Conservation (phyloP, 2,888 invertebrate species). For the Drosophila rubida region DNA sequence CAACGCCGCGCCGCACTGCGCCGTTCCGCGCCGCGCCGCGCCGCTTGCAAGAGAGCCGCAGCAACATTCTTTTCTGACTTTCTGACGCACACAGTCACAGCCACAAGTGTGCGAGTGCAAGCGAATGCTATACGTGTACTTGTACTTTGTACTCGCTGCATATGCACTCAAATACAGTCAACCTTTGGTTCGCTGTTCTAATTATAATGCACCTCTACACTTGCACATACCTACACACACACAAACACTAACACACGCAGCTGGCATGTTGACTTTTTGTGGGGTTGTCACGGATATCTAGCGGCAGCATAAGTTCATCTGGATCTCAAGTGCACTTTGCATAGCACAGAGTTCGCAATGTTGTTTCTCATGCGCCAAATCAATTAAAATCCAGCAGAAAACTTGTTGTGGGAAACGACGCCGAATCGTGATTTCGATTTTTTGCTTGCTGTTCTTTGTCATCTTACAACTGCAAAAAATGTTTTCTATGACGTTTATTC, state of each 20-base stretch:
- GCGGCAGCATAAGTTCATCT: constrained; percentile 73
- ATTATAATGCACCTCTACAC: constrained; percentile 46
- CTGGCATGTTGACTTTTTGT: constrained; percentile 30
- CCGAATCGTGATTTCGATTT: constrained; percentile 75
- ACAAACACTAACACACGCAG: too few relatives aligned
- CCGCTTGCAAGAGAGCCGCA: constrained; percentile 53
- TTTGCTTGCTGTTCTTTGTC: constrained; percentile 24
- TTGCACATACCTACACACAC: background rate
- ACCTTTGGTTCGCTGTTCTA: constrained; percentile 41
- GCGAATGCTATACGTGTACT: background rate
- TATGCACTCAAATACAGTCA: constrained; percentile 11
- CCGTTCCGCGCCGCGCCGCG: too few relatives aligned
- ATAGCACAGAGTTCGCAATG: constrained; percentile 24
- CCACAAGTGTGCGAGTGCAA: constrained; percentile 6
- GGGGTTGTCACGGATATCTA: constrained; percentile 50
- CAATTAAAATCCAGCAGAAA: constrained; percentile 69
- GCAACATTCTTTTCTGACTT: constrained; percentile 67
- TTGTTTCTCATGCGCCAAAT: constrained; percentile 71
- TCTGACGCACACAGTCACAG: constrained; percentile 39
- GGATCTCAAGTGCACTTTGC: constrained; percentile 71
- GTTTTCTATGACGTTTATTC: constrained; percentile 69
- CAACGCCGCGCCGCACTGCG: constrained; percentile 28
- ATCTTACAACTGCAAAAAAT: constrained; percentile 60
- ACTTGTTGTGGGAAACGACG: constrained; percentile 75
- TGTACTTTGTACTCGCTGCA: constrained; percentile 6